These are phyloP conservation scores for Coracias cyanogaster DNA, from an alignment of 2,797 vertebrate genomes.

Conservation along the genomic window DNA sequence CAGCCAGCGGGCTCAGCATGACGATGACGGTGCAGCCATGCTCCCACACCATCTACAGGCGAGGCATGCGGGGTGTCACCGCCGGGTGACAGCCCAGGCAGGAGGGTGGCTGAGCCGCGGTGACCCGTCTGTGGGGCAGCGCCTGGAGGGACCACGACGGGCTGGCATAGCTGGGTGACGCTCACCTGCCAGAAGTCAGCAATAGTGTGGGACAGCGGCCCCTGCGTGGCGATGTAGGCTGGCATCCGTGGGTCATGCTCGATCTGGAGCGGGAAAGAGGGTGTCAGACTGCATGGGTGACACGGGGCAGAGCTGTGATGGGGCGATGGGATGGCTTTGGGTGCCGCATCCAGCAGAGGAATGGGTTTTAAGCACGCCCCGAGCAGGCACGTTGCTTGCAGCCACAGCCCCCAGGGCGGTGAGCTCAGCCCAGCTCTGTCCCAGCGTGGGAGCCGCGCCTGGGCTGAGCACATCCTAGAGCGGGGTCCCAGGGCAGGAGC, in stretches of 20 bases:
- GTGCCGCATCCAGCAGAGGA: background rate
- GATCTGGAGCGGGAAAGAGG: slow-evolving; percentile 77
- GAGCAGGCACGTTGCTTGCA: background rate
- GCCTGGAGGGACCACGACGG: accelerated
- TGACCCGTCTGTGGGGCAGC: background rate
- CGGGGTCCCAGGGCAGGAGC: background rate
- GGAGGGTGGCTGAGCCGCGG: accelerated
- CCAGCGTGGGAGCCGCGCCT: background rate
- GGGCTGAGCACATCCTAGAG: background rate
- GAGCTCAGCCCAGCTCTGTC: background rate
- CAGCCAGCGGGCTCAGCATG: slow-evolving; percentile 94
- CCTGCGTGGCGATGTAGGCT: slow-evolving; percentile 95
- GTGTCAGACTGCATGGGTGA: accelerated
- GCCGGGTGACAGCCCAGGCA: background rate
- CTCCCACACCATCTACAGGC: slow-evolving; percentile 94
- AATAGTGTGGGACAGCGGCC: slow-evolving; percentile 93
- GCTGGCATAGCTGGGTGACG: background rate
- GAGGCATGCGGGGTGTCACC: background rate
- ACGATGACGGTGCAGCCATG: slow-evolving; percentile 96
- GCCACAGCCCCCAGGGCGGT: background rate
- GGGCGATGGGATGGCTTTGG: background rate
- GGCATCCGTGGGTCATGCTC: slow-evolving; percentile 97
- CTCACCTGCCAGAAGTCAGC: slow-evolving; percentile 98
- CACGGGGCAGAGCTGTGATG: background rate
- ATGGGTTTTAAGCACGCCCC: background rate